Evolutionary conservation across 2,888 invertebrate genomes (phyloP), one percentile per base, ranked within the genome.

Genomic region (Drosophila diplacantha): DNA sequence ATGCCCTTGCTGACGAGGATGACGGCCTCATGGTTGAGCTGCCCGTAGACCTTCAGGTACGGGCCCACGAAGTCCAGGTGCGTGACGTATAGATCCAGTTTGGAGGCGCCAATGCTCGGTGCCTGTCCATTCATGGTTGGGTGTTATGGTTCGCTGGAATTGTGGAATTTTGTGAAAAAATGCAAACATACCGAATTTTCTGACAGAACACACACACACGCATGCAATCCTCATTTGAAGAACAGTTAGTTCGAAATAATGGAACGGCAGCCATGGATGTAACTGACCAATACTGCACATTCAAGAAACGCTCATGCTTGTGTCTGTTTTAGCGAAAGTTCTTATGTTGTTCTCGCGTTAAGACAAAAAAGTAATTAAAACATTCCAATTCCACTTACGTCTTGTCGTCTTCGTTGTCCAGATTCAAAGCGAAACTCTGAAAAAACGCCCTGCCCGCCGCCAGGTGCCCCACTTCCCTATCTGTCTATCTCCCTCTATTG

Each of bases 31-130:
- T 73, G 75, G 72, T 88, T 87, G 4, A 81, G 69, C 87, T 94
- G 94, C 29, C 93, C 94, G 89, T 92, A 93, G 83, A 95, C 89
- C 89, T 91, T 93, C 63, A 95, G 87, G 83, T 93, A 92, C 60
- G 91, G 91, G 31, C 92, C 92, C 65, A 92, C 92, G 51, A 91
- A 90, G 81, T 93, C 93, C 69, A 94, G 90, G 88, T 80, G 81
- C 41, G 80, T 80, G 44, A 80, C 58, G 32, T 70, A 74, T 26
- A 80, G 56, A 44, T 83, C 72, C 20, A 67, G 51, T 51, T 69
- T 74, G 35, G 74, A 52, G 49, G 59, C 46, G 43, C 47, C 52
- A 18, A 12, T 35, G 26, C 46, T 29, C 24, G 57, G 52, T 49
- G 50, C 24, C 49, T 70, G 71, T 46, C 73, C 78, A 67, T 75